Base-by-base conservation (phyloP, 2,888 invertebrate species). In the Agonopterix alstromeriana region DNA sequence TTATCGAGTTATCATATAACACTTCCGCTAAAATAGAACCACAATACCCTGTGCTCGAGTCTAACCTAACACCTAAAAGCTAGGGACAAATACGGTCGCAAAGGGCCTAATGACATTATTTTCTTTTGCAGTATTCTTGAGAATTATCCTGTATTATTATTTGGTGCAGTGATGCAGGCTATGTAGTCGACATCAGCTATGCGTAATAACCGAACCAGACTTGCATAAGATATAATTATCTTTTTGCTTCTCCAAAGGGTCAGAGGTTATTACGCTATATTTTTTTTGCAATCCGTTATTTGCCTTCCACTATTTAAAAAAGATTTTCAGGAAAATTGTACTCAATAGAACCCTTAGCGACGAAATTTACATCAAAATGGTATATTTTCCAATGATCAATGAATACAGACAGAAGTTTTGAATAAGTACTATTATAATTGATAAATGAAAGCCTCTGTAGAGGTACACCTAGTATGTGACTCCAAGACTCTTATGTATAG, bases 21-120 rank as follows among this genome's bases (percentile, higher is more conserved):
- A 73, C 82, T 67, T 81, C 77, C 82, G 71, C 64, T 82, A 85
- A 86, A 85, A 87, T 86, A 87, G 84, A 84, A 87, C 87, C 87
- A 78, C 87, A 87, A 88, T 87, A 88, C 87, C 87, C 87, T 88
- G 87, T 85, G 86, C 75, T 85, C 73, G 74, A 82, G 65, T 77
- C 77, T 84, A 79, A 77, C 73, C 86, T 87, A 87, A 79, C 70
- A 81, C 77, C 82, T 87, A 86, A 70, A 73, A 79, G 77, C 87
- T 87, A 87, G 82, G 82, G 86, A 85, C 83, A 83, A 76, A 72
- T 77, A 83, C 71, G 73, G 80, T 84, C 77, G 86, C 86, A 84
- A 83, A 86, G 81, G 77, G 78, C 27, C 27, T 27, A 27, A 27
- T 27, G 27, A 27, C 27, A 27, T 27, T 27, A 27, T 27, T 27